Evolutionary conservation across 1,140 invertebrate species (phyloP), one percentile per base, ranked within the genome.

Genomic region (Protaetia brevitarsis): DNA sequence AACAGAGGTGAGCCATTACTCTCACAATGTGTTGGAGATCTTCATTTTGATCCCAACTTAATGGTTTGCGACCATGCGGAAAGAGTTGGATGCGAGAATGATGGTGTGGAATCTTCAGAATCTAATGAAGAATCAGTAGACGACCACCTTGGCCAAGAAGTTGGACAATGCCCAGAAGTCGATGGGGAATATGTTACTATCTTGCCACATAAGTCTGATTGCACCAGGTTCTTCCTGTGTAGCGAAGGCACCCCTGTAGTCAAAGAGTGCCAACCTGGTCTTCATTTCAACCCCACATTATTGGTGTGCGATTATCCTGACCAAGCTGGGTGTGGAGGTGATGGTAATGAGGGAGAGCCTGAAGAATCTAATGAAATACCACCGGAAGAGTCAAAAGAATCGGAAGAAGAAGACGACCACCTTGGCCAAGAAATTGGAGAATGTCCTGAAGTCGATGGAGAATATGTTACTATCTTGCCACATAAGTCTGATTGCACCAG

Each of bases 181-280:
- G 45, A 57, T 57, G 28, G 36, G 13, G 41, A 51, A 56, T 19
- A 7, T 6, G 41, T 51, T 13, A 31, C 30, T 10, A 5, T 64
- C 6, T 19, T 84, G 2, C 80, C 84, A 0, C 81, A 86, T 61
- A 81, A 81, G 37, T 73, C 70, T 0, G 75, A 83, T 60, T 87
- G 85, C 66, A 69, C 71, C 0, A 74, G 80, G 27, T 88, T 83
- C 76, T 87, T 82, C 74, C 79, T 81, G 68, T 87, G 86, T 65
- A 71, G 73, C 27, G 72, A 82, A 37, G 83, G 84, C 0, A 31
- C 73, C 7, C 79, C 82, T 31, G 71, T 81, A 4, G 68, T 79
- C 23, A 75, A 80, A 30, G 13, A 68, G 1, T 89, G 87, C 67
- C 72, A 79, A 0, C 61, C 65, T 0, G 76, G 73, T 1, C 68